Evolutionary conservation across 2,888 invertebrate species (phyloP).

Genomic region (Euspilapteryx auroguttella): DNA sequence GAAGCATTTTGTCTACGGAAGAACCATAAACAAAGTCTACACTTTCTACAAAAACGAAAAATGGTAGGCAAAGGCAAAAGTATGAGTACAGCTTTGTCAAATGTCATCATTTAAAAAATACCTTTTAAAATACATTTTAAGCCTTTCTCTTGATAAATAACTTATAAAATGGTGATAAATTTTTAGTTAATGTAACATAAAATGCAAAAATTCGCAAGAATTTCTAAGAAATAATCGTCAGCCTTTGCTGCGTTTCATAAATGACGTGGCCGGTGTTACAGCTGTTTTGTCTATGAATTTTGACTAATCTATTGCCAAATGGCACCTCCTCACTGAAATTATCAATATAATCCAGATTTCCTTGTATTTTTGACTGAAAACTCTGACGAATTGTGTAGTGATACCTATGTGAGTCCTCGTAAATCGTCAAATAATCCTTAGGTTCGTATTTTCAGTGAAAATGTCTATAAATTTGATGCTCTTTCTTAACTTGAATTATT

Average conservation of each 20-base stretch:
- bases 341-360: constrained; percentile 14
- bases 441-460: constrained; percentile 23
- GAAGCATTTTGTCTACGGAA: constrained; percentile 10
- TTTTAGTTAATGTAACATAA: neutral
- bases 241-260: constrained; percentile 37
- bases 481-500: no score
- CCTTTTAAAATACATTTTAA: no score
- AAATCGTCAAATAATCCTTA: constrained; percentile 17
- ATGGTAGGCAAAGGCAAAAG: no score
- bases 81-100: no score
- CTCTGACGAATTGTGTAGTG: constrained; percentile 13
- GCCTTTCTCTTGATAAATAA: no score
- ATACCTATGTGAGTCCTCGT: constrained; percentile 15
- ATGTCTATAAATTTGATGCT: no score
- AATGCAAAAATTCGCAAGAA: neutral
- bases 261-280: constrained; percentile 57
- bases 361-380: constrained; percentile 32
- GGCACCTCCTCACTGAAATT: constrained; percentile 22
- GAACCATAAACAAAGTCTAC: constrained; percentile 4
- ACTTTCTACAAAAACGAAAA: neutral
- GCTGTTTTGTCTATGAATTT: constrained; percentile 35
- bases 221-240: no score
- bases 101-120: no score
- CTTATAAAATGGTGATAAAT: neutral
- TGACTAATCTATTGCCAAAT: constrained; percentile 53